Base-by-base conservation (phyloP, 2,797 vertebrate species). In the Buphagus erythrorhynchus region DNA sequence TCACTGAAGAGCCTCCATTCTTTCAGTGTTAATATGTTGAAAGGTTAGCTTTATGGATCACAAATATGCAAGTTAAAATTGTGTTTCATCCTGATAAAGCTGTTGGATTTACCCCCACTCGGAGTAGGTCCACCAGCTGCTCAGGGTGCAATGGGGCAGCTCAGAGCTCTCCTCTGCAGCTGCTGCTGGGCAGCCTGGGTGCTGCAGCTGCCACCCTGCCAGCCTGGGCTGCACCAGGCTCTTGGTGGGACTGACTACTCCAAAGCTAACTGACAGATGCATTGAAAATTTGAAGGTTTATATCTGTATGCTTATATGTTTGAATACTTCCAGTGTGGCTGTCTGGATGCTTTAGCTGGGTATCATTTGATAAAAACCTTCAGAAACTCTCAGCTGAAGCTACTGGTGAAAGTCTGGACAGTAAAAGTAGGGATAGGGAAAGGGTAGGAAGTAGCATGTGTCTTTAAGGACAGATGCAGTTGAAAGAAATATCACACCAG, bases 61-160 rank as follows among this genome's bases (percentile, higher is more conserved):
- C 13, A 86, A 55, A 68, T 8, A 59, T 2, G 5, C 7, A n/a
- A 29, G 22, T 51, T 65, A 22, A 83, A 80, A 33, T 38, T 3
- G 0, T n/a, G 28, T 4, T 80, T 80, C 16, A 31, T 33, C 42
- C 17, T 2, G 1, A 42, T 11, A 26, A 69, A 84, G 5, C 7
- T 19, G 12, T 5, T 35, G 19, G 11, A 24, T 69, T 85, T 76
- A 76, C n/a, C 29, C 9, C 1, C 33, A 3, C 46, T 15, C n/a
- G 29, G 18, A 36, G 5, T 28, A 52, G 1, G 1, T 26, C 18
- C 7, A n/a, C 5, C 9, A 38, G 6, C 17, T 3, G 0, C 4
- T 2, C 0, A 6, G 5, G 10, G 1, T 43, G 17, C 20, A 42
- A 16, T 33, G 45, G 33, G 61, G 21, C 43, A 71, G 38, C 28